These are phyloP conservation scores for Toxotes jaculatrix DNA, from an alignment of 2,113 vertebrate genomes.

Conservation along the genomic window DNA sequence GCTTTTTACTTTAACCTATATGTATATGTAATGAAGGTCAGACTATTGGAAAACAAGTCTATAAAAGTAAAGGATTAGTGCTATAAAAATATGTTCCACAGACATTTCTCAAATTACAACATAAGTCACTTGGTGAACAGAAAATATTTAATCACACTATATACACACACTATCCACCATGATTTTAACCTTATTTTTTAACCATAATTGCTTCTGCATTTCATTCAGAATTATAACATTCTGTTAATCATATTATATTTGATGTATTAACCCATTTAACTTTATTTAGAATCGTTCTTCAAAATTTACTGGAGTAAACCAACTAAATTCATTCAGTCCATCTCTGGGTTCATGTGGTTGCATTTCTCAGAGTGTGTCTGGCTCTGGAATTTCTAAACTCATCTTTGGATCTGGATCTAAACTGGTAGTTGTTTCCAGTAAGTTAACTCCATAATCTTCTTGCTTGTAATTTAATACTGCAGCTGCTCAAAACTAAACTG, in stretches of 20 bases:
- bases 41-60: neutral
- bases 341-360: neutral
- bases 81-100: neutral
- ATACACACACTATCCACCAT: too few species aligned
- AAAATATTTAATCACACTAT: neutral
- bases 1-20: too few species aligned
- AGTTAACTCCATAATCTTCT: neutral
- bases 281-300: neutral
- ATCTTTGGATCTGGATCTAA: constrained; percentile 54
- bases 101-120: neutral
- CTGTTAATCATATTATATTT: neutral
- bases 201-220: neutral
- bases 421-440: constrained; percentile 53
- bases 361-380: constrained; percentile 43
- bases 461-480: too few species aligned
- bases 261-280: neutral
- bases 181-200: neutral
- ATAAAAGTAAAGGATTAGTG: neutral
- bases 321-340: neutral
- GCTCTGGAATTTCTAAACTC: constrained; percentile 26
- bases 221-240: neutral
- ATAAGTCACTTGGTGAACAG: neutral
- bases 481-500: too few species aligned
- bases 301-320: neutral
- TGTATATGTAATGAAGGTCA: too few species aligned